Conservation (phyloP, 2,797 vertebrate species). For the Mionectes olivaceus region DNA sequence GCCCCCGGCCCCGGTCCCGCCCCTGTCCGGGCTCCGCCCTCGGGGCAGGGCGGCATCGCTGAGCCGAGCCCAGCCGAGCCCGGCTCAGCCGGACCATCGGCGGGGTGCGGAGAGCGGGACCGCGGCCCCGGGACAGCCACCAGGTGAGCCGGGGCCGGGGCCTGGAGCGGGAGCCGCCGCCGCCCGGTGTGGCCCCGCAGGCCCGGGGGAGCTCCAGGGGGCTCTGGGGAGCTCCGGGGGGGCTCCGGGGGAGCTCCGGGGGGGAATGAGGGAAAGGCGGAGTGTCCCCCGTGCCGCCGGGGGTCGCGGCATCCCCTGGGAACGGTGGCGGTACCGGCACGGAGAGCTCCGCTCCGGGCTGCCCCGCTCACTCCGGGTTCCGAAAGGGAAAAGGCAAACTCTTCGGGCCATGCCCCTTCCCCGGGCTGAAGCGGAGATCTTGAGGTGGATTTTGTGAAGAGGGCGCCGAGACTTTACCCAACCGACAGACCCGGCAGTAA, state of each 20-base stretch:
- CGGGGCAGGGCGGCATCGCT: not conserved
- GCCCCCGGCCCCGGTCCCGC: not conserved
- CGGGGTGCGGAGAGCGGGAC: not conserved
- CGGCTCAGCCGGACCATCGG: not conserved
- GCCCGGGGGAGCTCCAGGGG: too few species aligned
- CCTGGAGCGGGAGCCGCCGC: not conserved
- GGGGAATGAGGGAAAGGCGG: not conserved
- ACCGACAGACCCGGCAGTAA: not conserved
- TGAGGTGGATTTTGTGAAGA: not conserved
- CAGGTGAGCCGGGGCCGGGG: not conserved
- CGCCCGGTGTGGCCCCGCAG: not conserved
- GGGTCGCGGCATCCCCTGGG: not conserved
- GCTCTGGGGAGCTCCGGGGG: not conserved
- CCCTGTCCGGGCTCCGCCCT: not conserved
- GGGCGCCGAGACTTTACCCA: not conserved
- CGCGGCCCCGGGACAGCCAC: not conserved
- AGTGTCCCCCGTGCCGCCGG: not conserved
- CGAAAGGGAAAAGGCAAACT: rapidly evolving
- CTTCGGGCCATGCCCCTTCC: not conserved
- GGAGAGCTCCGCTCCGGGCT: not conserved
- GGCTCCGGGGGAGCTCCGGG: not conserved
- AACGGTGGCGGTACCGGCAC: rapidly evolving
- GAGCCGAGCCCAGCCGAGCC: not conserved
- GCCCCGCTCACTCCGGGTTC: not conserved
- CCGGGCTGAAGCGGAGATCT: not conserved